phyloP scores from a whole-genome alignment of 2,888 invertebrate species.

The Linnaemya vulpina region DNA sequence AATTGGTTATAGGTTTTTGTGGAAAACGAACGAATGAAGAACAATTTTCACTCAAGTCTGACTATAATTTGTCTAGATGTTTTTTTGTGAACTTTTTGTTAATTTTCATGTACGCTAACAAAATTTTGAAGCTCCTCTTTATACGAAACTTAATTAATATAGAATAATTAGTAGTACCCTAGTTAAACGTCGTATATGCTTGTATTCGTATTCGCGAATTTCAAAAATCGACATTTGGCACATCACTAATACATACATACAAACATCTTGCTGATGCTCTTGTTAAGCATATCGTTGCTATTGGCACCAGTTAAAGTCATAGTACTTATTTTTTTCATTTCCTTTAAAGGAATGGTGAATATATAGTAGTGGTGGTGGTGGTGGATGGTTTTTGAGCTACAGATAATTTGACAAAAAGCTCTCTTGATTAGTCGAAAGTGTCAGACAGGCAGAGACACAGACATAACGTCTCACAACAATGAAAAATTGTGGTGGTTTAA shows the following conservation, averaged over 20 bases:
- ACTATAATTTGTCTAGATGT: no score
- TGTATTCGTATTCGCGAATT: no score
- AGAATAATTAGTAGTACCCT: no score
- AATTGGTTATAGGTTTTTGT: no score
- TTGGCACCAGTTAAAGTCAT: slow-evolving; percentile 27
- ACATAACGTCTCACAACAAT: not conserved
- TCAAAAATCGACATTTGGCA: no score
- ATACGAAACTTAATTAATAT: no score
- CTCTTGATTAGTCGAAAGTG: slow-evolving; percentile 47
- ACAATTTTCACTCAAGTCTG: no score
- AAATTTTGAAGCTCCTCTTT: no score
- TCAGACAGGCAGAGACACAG: slow-evolving; percentile 17
- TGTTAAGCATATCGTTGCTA: not conserved
- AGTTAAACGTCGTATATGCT: no score
- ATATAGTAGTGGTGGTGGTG: not conserved
- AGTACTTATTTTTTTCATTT: not conserved
- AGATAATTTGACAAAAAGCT: slow-evolving; percentile 46
- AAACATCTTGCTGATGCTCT: slow-evolving; percentile 8
- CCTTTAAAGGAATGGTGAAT: slow-evolving; percentile 21
- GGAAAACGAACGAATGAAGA: no score
- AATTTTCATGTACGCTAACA: no score
- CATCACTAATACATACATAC: not conserved
- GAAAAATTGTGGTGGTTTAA: slow-evolving; percentile 2
- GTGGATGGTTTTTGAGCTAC: slow-evolving; percentile 23
- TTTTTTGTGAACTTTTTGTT: no score